Percentiles rank a stretch among this genome's conserved stretches.
These are phyloP conservation scores for Eucera pruinosa DNA, from an alignment of 2,888 invertebrate genomes.

Conservation along the genomic window DNA sequence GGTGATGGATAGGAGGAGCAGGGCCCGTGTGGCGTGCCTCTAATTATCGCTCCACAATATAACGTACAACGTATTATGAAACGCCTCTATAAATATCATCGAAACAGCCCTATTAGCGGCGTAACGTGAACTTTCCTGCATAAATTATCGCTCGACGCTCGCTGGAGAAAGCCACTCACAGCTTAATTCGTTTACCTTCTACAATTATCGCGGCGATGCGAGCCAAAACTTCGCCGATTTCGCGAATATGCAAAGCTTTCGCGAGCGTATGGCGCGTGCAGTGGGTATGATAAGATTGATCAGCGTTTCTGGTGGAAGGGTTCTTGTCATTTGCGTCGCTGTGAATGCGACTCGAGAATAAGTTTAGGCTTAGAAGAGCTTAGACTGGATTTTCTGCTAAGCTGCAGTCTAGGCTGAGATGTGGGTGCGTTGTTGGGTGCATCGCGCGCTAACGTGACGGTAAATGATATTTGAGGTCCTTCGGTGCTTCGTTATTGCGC, in stretches of 20 bases:
- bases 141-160: constrained; percentile 44
- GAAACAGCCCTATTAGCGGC: constrained; percentile 57
- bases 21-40: constrained; percentile 31
- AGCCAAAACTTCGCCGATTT: neutral
- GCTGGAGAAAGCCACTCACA: constrained; percentile 51
- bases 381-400: too few relatives aligned
- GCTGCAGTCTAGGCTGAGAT: too few relatives aligned
- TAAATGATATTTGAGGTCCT: too few relatives aligned
- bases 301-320: too few relatives aligned
- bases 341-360: too few relatives aligned
- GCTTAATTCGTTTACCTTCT: constrained; percentile 53
- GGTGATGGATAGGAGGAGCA: neutral
- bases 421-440: too few relatives aligned
- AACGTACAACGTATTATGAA: constrained; percentile 52
- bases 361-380: too few relatives aligned
- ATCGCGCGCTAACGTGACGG: too few relatives aligned
- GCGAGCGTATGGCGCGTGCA: neutral
- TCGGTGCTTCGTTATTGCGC: too few relatives aligned
- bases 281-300: too few relatives aligned
- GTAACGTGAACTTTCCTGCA: constrained; percentile 56
- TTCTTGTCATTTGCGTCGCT: too few relatives aligned
- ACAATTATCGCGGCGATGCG: constrained; percentile 35
- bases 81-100: constrained; percentile 53
- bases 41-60: constrained; percentile 40
- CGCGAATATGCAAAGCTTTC: neutral